Evolutionary conservation across 2,797 vertebrate genomes (phyloP).

Genomic region (Nannoperca australis): DNA sequence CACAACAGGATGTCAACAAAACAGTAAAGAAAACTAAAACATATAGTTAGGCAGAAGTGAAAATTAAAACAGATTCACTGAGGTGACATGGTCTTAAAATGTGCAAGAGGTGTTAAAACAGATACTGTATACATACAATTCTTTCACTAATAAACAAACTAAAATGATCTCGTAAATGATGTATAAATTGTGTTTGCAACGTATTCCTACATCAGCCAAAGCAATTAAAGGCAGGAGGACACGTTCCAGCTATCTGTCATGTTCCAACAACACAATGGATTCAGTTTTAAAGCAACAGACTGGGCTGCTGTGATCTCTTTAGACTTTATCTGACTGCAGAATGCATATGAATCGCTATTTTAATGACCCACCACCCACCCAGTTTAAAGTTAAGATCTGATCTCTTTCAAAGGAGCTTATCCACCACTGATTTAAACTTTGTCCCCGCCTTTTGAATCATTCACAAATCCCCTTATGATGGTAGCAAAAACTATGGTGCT

Average conservation of each 20-base stretch:
- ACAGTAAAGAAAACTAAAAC: not conserved
- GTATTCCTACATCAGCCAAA: slow-evolving; percentile 29
- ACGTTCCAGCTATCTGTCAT: not conserved
- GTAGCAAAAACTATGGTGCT: not conserved
- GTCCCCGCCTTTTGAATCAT: slow-evolving; percentile 10
- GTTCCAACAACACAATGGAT: slow-evolving; percentile 5
- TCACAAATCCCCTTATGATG: slow-evolving; percentile 4
- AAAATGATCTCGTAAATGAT: not conserved
- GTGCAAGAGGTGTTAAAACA: not conserved
- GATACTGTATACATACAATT: not conserved
- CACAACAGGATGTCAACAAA: not conserved
- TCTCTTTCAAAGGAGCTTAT: slow-evolving; percentile 32
- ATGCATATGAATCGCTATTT: slow-evolving; percentile 35
- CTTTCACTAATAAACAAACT: slow-evolving; percentile 13
- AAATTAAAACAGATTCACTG: not conserved
- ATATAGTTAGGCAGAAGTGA: not conserved
- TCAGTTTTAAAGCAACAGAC: slow-evolving; percentile 17
- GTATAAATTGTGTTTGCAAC: not conserved
- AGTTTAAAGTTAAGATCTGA: slow-evolving; percentile 36
- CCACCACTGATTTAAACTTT: slow-evolving; percentile 22
- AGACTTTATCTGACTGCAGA: slow-evolving; percentile 31
- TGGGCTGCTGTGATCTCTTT: slow-evolving; percentile 41
- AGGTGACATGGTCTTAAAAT: slow-evolving; percentile 4
- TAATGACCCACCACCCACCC: slow-evolving; percentile 18
- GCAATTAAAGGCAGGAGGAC: slow-evolving; percentile 11